Conservation (phyloP, 2,797 vertebrate genomes). For the Parambassis ranga region DNA sequence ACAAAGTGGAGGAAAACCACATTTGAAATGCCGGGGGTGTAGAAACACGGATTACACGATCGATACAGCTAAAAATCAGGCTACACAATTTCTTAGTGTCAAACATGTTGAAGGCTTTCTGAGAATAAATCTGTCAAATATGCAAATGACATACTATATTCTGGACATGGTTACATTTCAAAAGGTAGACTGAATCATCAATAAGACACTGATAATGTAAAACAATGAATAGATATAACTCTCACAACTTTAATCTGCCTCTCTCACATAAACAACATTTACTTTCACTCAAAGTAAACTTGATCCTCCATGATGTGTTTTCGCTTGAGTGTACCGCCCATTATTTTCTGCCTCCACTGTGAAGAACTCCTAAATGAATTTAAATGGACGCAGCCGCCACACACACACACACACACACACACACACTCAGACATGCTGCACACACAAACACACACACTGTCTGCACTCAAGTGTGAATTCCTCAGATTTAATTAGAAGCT, state of each 20-base stretch:
- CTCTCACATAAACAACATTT: slow-evolving; percentile 17
- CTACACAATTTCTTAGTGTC: slow-evolving; percentile 43
- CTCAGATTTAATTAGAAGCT: slow-evolving; percentile 80
- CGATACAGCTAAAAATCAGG: slow-evolving; percentile 45
- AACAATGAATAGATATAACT: background rate
- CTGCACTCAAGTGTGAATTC: slow-evolving; percentile 76
- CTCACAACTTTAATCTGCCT: background rate
- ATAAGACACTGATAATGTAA: background rate
- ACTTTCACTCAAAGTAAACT: slow-evolving; percentile 49
- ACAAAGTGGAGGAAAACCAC: slow-evolving; percentile 52
- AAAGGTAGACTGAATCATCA: background rate
- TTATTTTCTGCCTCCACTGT: slow-evolving; percentile 60
- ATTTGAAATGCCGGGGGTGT: slow-evolving; percentile 58
- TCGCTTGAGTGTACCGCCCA: slow-evolving; percentile 48
- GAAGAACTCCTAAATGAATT: slow-evolving; percentile 69
- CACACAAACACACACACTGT: slow-evolving; percentile 48
- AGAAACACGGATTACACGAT: slow-evolving; percentile 49
- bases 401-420: slow-evolving; percentile 22
- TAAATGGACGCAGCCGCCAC: slow-evolving; percentile 36
- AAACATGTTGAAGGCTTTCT: slow-evolving; percentile 39
- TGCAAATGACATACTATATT: slow-evolving; percentile 14
- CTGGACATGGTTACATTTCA: too few species aligned
- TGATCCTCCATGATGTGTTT: slow-evolving; percentile 49
- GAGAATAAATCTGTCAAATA: slow-evolving; percentile 23
- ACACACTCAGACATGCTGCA: slow-evolving; percentile 20